Percentiles rank a stretch among this genome's conserved stretches.
phyloP scores from a whole-genome alignment of 2,113 vertebrate species.

The Psittacara wagleri region DNA sequence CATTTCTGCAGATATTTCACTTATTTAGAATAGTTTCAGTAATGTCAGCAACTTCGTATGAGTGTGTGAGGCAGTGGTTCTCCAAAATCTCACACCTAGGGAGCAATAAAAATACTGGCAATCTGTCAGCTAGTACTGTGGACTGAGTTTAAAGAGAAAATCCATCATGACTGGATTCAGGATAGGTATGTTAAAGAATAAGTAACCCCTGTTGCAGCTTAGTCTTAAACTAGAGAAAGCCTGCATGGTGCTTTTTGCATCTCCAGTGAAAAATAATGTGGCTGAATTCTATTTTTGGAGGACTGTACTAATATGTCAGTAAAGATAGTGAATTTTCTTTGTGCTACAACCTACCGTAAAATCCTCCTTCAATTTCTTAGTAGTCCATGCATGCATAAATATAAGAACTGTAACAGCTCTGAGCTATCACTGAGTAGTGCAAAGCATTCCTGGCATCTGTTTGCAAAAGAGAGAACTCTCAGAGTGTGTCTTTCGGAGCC shows the following conservation, averaged over 20 bases:
- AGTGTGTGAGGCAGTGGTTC: neutral
- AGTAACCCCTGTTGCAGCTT: neutral
- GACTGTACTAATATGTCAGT: neutral
- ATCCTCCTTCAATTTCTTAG: neutral
- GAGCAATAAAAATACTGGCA: neutral
- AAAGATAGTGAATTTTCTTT: neutral
- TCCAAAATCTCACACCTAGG: neutral
- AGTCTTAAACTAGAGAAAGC: neutral
- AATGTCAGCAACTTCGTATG: neutral
- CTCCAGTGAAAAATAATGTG: neutral
- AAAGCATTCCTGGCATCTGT: neutral
- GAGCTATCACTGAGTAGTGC: neutral
- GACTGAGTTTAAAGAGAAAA: neutral
- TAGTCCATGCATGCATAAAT: rapidly evolving
- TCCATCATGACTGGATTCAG: neutral
- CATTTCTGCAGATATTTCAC: neutral
- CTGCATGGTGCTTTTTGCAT: neutral
- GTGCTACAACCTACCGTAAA: neutral
- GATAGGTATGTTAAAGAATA: neutral
- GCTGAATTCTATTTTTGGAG: neutral
- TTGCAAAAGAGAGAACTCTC: neutral
- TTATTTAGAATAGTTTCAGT: neutral
- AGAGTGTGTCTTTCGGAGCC: neutral
- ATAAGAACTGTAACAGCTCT: neutral
- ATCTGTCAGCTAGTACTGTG: neutral